phyloP scores from a whole-genome alignment of 2,113 vertebrate species.

The Puffinus mauretanicus region DNA sequence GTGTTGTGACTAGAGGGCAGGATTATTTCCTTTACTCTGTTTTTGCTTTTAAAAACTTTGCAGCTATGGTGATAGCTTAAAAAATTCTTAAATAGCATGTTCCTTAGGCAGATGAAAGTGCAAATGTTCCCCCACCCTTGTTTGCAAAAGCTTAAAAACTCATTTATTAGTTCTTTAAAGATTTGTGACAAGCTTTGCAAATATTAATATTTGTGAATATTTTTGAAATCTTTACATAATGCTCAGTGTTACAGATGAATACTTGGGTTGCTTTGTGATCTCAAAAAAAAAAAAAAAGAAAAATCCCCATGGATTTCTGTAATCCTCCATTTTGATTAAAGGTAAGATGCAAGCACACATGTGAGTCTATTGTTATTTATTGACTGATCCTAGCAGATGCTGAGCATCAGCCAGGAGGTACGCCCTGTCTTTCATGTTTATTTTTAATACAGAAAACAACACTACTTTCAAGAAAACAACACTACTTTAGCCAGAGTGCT shows the following conservation, averaged over 20 bases:
- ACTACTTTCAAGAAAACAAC: background rate
- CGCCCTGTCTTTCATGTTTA: background rate
- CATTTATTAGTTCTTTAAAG: conserved; percentile 32
- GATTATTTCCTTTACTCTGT: background rate
- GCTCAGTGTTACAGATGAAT: background rate
- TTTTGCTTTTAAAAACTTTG: conserved; percentile 19
- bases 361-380: background rate
- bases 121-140: background rate
- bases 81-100: background rate
- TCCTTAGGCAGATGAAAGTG: background rate
- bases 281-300: background rate
- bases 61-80: background rate
- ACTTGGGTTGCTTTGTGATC: background rate
- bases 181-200: conserved; percentile 8
- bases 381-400: background rate
- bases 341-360: background rate
- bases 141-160: conserved; percentile 52
- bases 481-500: background rate
- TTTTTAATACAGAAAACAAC: background rate
- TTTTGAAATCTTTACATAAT: conserved; percentile 42
- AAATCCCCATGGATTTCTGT: background rate
- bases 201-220: conserved; percentile 43
- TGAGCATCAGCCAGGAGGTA: background rate
- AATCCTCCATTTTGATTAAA: conserved; percentile 34
- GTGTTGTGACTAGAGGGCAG: background rate